Evolutionary conservation across 2,113 vertebrate species (phyloP).

Genomic region (Epinephelus lanceolatus): DNA sequence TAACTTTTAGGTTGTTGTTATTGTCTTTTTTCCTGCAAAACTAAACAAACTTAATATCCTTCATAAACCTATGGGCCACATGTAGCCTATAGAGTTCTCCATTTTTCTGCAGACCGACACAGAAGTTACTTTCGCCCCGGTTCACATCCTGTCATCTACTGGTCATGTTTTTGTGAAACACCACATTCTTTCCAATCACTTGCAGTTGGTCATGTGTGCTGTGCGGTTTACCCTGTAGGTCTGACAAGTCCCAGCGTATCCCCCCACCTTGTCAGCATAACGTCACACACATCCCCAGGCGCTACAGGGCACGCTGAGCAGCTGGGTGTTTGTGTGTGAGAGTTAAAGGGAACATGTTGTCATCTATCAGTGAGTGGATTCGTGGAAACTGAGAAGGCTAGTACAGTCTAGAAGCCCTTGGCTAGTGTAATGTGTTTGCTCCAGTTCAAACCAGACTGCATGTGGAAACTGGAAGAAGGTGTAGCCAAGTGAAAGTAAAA

Average conservation of each 20-base stretch:
- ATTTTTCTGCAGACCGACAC: too few relatives aligned
- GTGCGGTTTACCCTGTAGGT: constrained; percentile 40
- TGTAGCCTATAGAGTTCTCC: too few relatives aligned
- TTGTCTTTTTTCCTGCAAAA: too few relatives aligned
- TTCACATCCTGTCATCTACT: neutral
- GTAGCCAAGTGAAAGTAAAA: constrained; percentile 51
- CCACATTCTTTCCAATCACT: constrained; percentile 25
- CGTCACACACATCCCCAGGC: constrained; percentile 59
- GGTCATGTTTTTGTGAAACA: constrained; percentile 17
- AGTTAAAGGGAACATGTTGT: constrained; percentile 41
- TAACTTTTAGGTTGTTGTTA: too few relatives aligned
- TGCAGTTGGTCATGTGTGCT: constrained; percentile 31
- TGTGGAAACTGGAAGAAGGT: constrained; percentile 16
- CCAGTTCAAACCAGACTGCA: constrained; percentile 39
- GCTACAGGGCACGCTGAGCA: constrained; percentile 15
- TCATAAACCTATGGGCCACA: too few relatives aligned
- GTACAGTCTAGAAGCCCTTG: constrained; percentile 27
- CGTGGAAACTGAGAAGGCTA: constrained; percentile 47
- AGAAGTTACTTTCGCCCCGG: too few relatives aligned
- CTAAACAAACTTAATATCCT: too few relatives aligned
- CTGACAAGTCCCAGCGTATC: constrained; percentile 66
- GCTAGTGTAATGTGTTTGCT: constrained; percentile 17
- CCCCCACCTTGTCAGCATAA: constrained; percentile 38
- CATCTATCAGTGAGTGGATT: constrained; percentile 48
- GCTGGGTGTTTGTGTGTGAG: constrained; percentile 18